Evolutionary conservation across 92 coral and sea anemone species (phyloP).

Genomic region (Epizoanthus scotinus): DNA sequence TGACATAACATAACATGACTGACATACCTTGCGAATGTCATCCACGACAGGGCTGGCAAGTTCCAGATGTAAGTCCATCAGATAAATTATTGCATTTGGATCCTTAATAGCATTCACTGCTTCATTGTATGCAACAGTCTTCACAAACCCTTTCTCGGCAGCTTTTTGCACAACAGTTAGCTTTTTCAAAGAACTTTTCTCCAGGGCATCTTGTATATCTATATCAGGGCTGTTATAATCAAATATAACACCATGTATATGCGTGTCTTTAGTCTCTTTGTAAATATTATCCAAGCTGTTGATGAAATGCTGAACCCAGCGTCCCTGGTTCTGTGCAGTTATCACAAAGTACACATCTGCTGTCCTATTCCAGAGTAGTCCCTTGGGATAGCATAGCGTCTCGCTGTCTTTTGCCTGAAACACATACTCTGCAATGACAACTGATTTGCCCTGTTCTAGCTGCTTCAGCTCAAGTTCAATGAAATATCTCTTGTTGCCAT

Average conservation of each 20-base stretch:
- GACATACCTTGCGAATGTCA: conserved; percentile 21
- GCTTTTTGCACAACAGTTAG: neutral
- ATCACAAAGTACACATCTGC: conserved; percentile 15
- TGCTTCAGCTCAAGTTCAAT: conserved; percentile 15
- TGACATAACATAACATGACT: neutral
- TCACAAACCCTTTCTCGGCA: conserved; percentile 8
- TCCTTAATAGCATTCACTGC: conserved; percentile 5
- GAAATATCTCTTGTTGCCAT: neutral
- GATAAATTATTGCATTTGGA: conserved; percentile 6
- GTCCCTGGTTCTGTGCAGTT: conserved; percentile 28
- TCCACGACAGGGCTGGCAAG: conserved; percentile 19
- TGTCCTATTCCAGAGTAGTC: neutral
- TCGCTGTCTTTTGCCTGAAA: neutral
- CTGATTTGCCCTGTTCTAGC: neutral
- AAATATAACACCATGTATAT: conserved; percentile 20
- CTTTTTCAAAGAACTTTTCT: neutral
- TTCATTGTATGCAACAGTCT: conserved; percentile 6
- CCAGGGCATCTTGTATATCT: neutral
- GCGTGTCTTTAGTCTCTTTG: conserved; percentile 7
- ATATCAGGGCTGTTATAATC: conserved; percentile 16
- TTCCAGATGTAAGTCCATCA: conserved; percentile 9
- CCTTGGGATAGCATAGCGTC: conserved; percentile 14
- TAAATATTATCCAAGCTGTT: conserved; percentile 20
- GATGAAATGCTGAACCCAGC: conserved; percentile 30
- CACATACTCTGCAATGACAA: conserved; percentile 8